phyloP scores from a whole-genome alignment of 1,140 invertebrate species.

The Bombus confusus region DNA sequence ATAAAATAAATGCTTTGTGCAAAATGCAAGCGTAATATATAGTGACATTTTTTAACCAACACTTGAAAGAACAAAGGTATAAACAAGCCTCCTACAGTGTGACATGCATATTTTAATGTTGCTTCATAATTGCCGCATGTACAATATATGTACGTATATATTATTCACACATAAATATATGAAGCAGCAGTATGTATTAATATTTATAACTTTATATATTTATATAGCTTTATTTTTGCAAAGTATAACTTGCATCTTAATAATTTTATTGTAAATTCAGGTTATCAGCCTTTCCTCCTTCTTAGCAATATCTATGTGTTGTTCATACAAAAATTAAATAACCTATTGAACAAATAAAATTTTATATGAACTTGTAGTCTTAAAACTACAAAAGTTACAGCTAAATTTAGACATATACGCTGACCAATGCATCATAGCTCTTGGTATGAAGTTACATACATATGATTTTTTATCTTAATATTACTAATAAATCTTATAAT shows the following conservation, averaged over 20 bases:
- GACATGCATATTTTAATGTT: conserved; percentile 39
- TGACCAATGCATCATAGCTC: conserved; percentile 78
- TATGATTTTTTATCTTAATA: conserved; percentile 75
- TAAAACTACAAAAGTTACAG: conserved; percentile 79
- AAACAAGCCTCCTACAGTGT: conserved; percentile 60
- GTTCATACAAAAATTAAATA: conserved; percentile 48
- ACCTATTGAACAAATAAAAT: conserved; percentile 55
- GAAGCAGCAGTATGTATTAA: conserved; percentile 42
- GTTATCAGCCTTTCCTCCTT: conserved; percentile 48
- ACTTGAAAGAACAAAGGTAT: conserved; percentile 64
- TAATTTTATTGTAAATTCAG: conserved; percentile 52
- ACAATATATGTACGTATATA: conserved; percentile 22
- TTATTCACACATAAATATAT: conserved; percentile 42
- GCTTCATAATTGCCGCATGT: conserved; percentile 15
- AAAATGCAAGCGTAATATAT: conserved; percentile 46
- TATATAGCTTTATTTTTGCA: conserved; percentile 38
- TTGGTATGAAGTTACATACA: conserved; percentile 76
- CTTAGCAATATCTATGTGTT: conserved; percentile 42
- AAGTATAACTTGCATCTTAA: conserved; percentile 43
- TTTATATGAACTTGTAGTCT: conserved; percentile 71
- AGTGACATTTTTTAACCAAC: conserved; percentile 15
- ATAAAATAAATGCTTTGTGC: conserved; percentile 53
- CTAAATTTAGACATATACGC: conserved; percentile 83
- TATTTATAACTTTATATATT: conserved; percentile 49
- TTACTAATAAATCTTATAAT: conserved; percentile 70